Evolutionary conservation across 2,888 invertebrate genomes (phyloP), one percentile per base, ranked within the genome.

Genomic region (Rhingia rostrata): DNA sequence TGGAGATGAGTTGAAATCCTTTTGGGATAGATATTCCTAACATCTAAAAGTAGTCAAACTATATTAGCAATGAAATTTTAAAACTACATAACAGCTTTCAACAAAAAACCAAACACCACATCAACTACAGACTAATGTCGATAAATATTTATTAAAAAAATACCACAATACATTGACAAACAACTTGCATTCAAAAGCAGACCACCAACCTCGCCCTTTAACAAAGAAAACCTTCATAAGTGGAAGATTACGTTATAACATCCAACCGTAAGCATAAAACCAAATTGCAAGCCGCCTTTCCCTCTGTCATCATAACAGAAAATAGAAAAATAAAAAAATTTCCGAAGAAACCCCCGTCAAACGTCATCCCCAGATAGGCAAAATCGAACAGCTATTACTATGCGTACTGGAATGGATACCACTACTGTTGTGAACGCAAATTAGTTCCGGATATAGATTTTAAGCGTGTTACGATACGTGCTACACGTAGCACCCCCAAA

Each of bases 371-470:
- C 78, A 70, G 63, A 47, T 64, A 58, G 56, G 32, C 49, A 14
- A 66, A 51, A 64, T 84, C 79, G 69, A 69, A 79, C 53, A 58
- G 47, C 33, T 67, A 63, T 58, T 47, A 61, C 22, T 22, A 22
- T 22, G 22, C 22, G 22, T 22, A 22, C 22, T 2, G 22, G 22
- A 22, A 22, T 54, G 69, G 83, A 74, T 84, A 67, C 73, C 73
- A 54, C 39, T 53, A 39, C 77, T 77, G 41, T 83, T 56, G 69
- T 56, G 45, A 9, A 4, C 70, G 53, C 73, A 83, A 84, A 84
- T 84, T 84, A 84, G 84, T 84, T 84, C 80, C 84, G 84, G 80
- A 80, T 84, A 84, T 80, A 80, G 84, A 84, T 72, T 80, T 75
- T 80, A 58, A 79, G 64, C 56, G 32, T 69, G 37, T 74, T 75